Evolutionary conservation across 2,888 invertebrate species (phyloP).

Genomic region (Cosmia trapezina): DNA sequence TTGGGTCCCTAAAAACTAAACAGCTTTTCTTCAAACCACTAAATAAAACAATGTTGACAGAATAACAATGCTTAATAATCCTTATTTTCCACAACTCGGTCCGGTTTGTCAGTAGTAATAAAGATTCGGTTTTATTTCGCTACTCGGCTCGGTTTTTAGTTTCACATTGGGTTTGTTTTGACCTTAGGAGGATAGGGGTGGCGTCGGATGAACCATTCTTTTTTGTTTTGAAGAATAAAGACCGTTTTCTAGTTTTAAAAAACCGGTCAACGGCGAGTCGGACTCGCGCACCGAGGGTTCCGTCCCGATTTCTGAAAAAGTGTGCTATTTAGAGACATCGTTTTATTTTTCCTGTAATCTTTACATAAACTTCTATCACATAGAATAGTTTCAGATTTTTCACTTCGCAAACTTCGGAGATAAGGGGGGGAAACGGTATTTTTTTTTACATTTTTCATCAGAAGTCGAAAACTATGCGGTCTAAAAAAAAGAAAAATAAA

Average conservation of each 20-base stretch:
- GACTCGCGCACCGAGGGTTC: too few species aligned
- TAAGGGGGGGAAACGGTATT: too few species aligned
- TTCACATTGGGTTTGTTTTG: slow-evolving; percentile 30
- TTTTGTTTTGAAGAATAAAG: background rate
- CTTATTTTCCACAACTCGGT: slow-evolving; percentile 13
- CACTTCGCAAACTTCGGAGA: too few species aligned
- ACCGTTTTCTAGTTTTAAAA: background rate
- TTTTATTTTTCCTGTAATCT: too few species aligned
- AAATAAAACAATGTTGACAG: slow-evolving; percentile 13
- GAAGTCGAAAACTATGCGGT: too few species aligned
- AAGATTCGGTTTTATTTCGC: slow-evolving; percentile 40
- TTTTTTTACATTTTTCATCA: too few species aligned
- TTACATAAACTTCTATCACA: too few species aligned
- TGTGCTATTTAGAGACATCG: too few species aligned
- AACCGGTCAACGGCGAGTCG: too few species aligned
- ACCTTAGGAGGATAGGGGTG: background rate
- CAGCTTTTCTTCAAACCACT: background rate
- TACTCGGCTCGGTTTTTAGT: slow-evolving; percentile 7
- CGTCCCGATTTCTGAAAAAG: too few species aligned
- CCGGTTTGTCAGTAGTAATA: slow-evolving; percentile 36
- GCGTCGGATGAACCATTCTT: background rate
- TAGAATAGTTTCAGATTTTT: too few species aligned
- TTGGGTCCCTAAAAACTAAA: background rate
- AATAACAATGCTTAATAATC: slow-evolving; percentile 26
- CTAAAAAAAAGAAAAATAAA: too few species aligned